Percentiles rank a stretch among this genome's conserved stretches.
These are phyloP conservation scores for Otocyon megalotis DNA, from an alignment of 2,113 vertebrate genomes.

Conservation along the genomic window DNA sequence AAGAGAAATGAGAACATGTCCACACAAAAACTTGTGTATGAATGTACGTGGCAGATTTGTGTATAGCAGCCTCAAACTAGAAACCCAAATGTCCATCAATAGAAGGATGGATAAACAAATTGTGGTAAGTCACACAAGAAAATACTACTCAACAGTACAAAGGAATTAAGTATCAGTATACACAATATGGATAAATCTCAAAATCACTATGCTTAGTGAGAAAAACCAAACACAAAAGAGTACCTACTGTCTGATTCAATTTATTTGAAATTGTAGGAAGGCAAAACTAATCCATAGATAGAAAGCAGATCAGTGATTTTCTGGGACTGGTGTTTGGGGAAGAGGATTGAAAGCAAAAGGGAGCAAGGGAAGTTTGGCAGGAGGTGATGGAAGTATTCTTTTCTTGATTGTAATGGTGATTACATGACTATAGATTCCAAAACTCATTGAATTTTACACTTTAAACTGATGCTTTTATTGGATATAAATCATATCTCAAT, in stretches of 20 bases:
- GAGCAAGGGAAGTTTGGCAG: not conserved
- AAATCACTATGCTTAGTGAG: not conserved
- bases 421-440: not conserved
- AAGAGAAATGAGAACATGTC: not conserved
- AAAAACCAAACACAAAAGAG: not conserved
- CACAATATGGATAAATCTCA: not conserved
- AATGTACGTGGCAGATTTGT: not conserved
- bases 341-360: not conserved
- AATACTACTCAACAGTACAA: not conserved
- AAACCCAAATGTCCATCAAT: not conserved
- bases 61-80: not conserved
- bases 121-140: not conserved
- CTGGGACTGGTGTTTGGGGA: not conserved
- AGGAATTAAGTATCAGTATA: not conserved
- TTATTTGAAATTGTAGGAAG: not conserved
- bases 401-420: not conserved
- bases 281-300: not conserved
- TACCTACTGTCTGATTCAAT: not conserved
- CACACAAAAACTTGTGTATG: not conserved
- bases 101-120: not conserved
- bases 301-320: not conserved
- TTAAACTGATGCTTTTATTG: slow-evolving; percentile 15
- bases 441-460: not conserved
- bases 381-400: not conserved
- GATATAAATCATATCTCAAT: slow-evolving; percentile 27